Base-by-base conservation (phyloP, 2,797 vertebrate genomes). In the Ctenopoma kingsleyae region DNA sequence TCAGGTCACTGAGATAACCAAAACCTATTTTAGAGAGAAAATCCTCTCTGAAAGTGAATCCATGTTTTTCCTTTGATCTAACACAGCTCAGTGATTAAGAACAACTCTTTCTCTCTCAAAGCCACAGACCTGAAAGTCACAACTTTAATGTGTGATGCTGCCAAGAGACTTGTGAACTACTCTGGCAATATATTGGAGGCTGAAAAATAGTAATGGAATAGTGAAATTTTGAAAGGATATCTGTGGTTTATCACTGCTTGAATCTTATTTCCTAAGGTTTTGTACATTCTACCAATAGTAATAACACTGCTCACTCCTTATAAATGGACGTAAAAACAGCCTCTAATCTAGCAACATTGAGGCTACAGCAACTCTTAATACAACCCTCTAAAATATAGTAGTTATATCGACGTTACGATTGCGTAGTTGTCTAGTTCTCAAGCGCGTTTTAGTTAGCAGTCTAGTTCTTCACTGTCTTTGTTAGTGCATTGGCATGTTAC, bases 41-140 rank as follows among this genome's bases (percentile, higher is more conserved):
- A 59, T 74, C 80, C 64, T 64, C 53, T 52, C 62, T 60, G 76
- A 84, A 81, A 87, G 75, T 47, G 27, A 61, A 87, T 79, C 71
- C 51, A 20, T 81, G 73, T 84, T 68, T 23, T 43, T 82, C 50
- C 70, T 90, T 89, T 87, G 84, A 86, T 91, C 65, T 67, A 68
- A 59, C 50, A 54, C 71, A 58, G 78, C 59, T 80, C 62, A 15
- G 43, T 66, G 81, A 87, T 81, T 71, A 78, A 58, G 51, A 77
- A 75, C 79, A 81, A 75, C 76, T 72, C 47, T 65, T 36, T 46
- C 55, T 60, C 23, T 51, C 49, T 77, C 36, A 67, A 36, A 71
- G 51, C 68, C 22, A 59, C 43, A 50, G 70, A 67, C 52, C 70
- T 66, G 50, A 46, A 62, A 67, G 55, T 46, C 20, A 2, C 56